Conservation (phyloP, 2,797 vertebrate genomes). For the Phataginus tricuspis region DNA sequence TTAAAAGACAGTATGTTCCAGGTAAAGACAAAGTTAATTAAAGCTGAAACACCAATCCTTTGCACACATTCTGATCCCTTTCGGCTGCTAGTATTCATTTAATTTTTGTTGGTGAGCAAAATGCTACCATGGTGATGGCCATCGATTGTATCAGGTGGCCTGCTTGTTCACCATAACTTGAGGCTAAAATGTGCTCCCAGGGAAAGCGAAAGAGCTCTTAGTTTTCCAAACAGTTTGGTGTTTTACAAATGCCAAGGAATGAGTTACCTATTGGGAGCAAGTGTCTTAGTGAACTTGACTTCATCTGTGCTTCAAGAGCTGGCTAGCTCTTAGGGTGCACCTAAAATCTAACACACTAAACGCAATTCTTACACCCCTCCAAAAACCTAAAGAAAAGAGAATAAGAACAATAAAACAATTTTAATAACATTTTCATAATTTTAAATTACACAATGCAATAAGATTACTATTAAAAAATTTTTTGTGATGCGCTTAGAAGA, state of each 20-base stretch:
- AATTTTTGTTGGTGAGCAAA: constrained; percentile 50
- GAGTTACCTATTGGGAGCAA: background rate
- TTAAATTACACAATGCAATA: background rate
- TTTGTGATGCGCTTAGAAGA: background rate
- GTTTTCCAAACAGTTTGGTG: background rate
- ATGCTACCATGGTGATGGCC: background rate
- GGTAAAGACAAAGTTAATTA: constrained; percentile 52
- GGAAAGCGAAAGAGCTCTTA: background rate
- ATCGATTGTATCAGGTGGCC: background rate
- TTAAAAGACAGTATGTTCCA: constrained; percentile 40
- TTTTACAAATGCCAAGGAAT: background rate
- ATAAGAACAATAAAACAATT: background rate
- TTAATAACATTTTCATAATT: background rate
- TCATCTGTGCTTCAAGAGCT: background rate
- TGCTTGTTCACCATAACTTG: background rate
- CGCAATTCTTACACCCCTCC: background rate
- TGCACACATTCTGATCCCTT: constrained; percentile 11
- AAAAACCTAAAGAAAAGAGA: background rate
- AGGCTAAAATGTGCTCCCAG: background rate
- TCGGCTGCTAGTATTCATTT: constrained; percentile 13
- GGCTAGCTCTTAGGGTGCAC: background rate
- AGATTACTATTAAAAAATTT: background rate
- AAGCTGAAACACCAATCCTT: constrained; percentile 26
- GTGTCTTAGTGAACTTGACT: background rate
- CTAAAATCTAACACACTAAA: background rate